Conservation (phyloP, 2,797 vertebrate species). For the Florisuga fusca region DNA sequence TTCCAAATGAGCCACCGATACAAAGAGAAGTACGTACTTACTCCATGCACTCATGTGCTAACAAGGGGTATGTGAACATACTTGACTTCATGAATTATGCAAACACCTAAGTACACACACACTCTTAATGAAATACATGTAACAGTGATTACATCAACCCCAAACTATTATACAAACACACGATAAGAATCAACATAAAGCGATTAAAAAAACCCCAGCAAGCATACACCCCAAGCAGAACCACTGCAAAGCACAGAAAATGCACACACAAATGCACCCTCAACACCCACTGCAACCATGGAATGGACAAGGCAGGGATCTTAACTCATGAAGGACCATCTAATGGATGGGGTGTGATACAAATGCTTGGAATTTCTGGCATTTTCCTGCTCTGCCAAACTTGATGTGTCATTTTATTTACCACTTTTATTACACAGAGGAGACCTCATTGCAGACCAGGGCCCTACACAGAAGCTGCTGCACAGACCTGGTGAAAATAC, state of each 20-base stretch:
- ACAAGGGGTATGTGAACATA: constrained; percentile 41
- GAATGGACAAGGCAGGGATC: neutral
- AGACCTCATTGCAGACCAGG: neutral
- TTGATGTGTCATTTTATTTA: neutral
- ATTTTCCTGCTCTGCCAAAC: neutral
- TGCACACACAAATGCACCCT: neutral
- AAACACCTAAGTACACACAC: constrained; percentile 34
- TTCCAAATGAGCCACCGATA: constrained; percentile 4
- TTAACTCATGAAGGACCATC: neutral
- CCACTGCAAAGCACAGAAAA: neutral
- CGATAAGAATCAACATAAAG: constrained; percentile 56
- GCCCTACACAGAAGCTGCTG: neutral
- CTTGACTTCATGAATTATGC: constrained; percentile 71
- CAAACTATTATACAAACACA: constrained; percentile 67
- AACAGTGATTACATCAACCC: constrained; percentile 63
- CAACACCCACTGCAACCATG: rapidly evolving
- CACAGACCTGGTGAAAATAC: neutral
- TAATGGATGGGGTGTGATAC: neutral
- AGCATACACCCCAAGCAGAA: constrained; percentile 40
- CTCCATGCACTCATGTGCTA: neutral
- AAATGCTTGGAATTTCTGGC: constrained; percentile 4
- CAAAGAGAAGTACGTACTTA: neutral
- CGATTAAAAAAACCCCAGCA: constrained; percentile 27
- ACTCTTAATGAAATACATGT: constrained; percentile 64
- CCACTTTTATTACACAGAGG: neutral